Base-by-base conservation (phyloP, 2,888 invertebrate species). In the Saturnia japonica region DNA sequence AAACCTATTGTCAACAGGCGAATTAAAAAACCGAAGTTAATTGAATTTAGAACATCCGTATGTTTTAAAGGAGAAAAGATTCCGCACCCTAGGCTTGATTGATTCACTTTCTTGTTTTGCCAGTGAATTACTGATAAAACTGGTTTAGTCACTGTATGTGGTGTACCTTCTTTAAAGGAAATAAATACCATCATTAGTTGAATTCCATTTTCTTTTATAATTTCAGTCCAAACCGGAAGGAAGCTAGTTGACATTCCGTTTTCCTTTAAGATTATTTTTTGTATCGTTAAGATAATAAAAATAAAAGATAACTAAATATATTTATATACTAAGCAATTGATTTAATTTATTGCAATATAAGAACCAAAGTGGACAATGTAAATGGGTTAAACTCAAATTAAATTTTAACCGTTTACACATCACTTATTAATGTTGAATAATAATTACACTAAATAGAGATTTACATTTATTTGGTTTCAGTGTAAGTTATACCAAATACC, bases 101-200 rank as follows among this genome's bases (percentile, higher is more conserved):
- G 8, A 68, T 68, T 68, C 54, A n/a, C 68, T 68, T 68, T 68
- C 68, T 19, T 54, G 54, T 54, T 54, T 19, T 54, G 19, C 51
- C 34, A 34, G 47, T 54, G 54, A 68, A 54, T 64, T 68, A 40
- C 68, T 68, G 68, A 68, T 51, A 14, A 11, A 40, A 68, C 68
- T 11, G 40, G 68, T 68, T 54, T 51, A n/a, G 43, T 54, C 54
- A 34, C n/a, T 28, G 47, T 64, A 25, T 25, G 51, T 54, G 19
- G 22, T 34, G 28, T 34, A 54, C 54, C 12, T 34, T 54, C 54
- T 54, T 22, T 40, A 68, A 68, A 28, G 68, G 68, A 54, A 68
- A 54, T 40, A 54, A 68, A 54, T 40, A 9, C 64, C 40, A 40
- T n/a, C 40, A 16, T 40, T 64, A 22, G 40, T 40, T 40, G 40